phyloP scores from a whole-genome alignment of 2,113 vertebrate species.

The Pseudorasbora parva region DNA sequence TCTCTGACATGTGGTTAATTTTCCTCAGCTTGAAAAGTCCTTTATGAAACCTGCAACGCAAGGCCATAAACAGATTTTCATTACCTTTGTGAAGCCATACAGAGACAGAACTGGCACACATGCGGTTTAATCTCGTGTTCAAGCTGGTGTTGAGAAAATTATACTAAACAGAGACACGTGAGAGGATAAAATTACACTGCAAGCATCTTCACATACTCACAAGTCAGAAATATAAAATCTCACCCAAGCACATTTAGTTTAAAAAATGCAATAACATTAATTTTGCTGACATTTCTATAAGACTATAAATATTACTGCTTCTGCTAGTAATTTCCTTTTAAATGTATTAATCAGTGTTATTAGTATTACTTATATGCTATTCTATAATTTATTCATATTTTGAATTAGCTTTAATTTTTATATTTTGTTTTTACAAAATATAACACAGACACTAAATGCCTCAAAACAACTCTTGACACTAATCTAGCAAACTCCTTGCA shows the following conservation, averaged over 20 bases:
- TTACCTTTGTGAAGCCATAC: slow-evolving; percentile 1
- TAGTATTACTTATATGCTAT: background rate
- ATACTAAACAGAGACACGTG: background rate
- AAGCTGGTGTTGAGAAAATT: slow-evolving; percentile 6
- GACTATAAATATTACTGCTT: background rate
- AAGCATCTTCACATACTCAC: background rate
- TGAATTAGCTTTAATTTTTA: background rate
- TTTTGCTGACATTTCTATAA: background rate
- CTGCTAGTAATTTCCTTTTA: background rate
- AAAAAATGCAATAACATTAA: background rate
- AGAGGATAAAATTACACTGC: background rate
- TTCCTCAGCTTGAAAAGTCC: background rate
- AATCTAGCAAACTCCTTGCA: background rate
- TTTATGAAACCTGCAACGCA: background rate
- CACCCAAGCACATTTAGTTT: background rate
- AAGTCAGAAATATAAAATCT: background rate
- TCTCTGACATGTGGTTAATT: background rate
- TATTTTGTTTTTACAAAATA: background rate
- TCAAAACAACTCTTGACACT: background rate
- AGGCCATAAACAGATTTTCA: slow-evolving; percentile 7
- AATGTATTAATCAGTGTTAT: background rate
- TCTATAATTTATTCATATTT: background rate
- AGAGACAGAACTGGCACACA: slow-evolving; percentile 29
- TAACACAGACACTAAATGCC: too few species aligned
- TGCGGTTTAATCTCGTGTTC: background rate